A percentile compares a stretch with the other conserved stretches of the same genome.
phyloP scores from a whole-genome alignment of 2,888 invertebrate genomes.

The Dryadula phaetusa region DNA sequence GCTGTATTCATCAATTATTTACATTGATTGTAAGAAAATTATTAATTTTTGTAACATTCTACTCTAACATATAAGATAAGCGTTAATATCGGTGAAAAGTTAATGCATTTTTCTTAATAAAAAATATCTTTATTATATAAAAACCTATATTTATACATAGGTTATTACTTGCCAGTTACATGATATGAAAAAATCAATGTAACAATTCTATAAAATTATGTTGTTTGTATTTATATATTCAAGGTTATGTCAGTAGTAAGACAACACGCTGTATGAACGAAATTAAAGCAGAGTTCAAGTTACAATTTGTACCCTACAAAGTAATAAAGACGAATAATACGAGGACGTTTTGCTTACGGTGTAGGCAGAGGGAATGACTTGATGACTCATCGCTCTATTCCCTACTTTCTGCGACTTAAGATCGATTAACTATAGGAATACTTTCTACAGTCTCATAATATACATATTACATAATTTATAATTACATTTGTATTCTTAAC shows the following conservation, averaged over 20 bases:
- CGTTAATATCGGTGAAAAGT: too few species aligned
- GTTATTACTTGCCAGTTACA: background rate
- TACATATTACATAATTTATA: background rate
- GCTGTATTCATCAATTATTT: too few species aligned
- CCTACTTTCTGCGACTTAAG: conserved; percentile 8
- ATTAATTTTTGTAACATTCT: too few species aligned
- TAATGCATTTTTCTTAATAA: too few species aligned
- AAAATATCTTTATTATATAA: too few species aligned
- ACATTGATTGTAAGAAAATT: too few species aligned
- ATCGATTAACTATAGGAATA: background rate
- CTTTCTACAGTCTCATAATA: background rate
- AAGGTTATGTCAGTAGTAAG: too few species aligned
- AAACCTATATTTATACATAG: background rate
- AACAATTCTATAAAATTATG: too few species aligned
- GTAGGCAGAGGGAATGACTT: conserved; percentile 6
- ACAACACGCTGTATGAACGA: too few species aligned
- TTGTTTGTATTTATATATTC: too few species aligned
- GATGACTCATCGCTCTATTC: background rate
- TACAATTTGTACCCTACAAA: background rate
- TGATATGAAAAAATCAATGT: too few species aligned
- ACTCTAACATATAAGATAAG: too few species aligned
- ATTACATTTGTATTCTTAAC: background rate
- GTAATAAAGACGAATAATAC: background rate
- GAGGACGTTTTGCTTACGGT: background rate
- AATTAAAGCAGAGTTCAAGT: background rate